Conservation (phyloP, 2,888 invertebrate genomes). For the Drosophila hamatofila region DNA sequence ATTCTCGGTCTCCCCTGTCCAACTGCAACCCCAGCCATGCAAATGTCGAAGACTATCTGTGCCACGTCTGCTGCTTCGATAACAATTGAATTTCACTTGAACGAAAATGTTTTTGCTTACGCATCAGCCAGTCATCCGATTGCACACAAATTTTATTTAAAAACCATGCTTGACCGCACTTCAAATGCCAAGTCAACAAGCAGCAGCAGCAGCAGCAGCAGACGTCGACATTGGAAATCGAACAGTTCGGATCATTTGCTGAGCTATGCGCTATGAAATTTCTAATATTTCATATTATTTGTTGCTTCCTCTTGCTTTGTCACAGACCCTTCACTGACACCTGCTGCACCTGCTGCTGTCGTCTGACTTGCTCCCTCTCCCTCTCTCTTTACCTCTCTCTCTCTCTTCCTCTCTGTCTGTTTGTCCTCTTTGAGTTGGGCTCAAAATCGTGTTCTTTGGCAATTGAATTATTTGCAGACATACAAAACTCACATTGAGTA, state of each 20-base stretch:
- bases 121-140: conserved; percentile 32
- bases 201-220: conserved; percentile 13
- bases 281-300: conserved; percentile 46
- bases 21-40: conserved; percentile 31
- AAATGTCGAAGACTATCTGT: conserved; percentile 41
- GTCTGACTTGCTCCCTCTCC: neutral
- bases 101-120: conserved; percentile 65
- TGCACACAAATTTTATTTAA: conserved; percentile 49
- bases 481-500: conserved; percentile 9
- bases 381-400: neutral
- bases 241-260: conserved; percentile 54
- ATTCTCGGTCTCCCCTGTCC: neutral
- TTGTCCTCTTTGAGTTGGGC: neutral
- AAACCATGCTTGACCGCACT: conserved; percentile 70
- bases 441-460: conserved; percentile 35
- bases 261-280: conserved; percentile 50
- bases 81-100: conserved; percentile 58
- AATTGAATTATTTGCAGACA: conserved; percentile 54
- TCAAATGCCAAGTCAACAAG: conserved; percentile 62
- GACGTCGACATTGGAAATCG: conserved; percentile 5
- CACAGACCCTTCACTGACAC: conserved; percentile 62
- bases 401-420: neutral
- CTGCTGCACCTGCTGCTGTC: conserved; percentile 43
- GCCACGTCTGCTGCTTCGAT: conserved; percentile 30
- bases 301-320: conserved; percentile 20